Conservation (phyloP, 1,140 invertebrate genomes). For the Carposina sasakii region DNA sequence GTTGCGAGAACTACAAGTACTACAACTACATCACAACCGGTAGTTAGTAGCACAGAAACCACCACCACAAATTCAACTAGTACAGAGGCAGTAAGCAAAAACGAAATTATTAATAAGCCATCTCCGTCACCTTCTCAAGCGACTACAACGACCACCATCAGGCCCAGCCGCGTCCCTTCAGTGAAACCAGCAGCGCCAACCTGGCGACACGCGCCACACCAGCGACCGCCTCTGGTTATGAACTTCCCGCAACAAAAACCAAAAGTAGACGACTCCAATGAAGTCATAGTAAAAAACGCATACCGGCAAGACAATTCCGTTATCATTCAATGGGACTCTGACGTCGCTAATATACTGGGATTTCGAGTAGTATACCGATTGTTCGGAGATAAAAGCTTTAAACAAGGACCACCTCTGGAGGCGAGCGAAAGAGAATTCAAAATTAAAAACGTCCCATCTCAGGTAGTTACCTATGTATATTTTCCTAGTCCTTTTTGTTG, state of each 20-base stretch:
- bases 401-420: slow-evolving; percentile 89
- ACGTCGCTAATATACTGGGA: slow-evolving; percentile 86
- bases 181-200: slow-evolving; percentile 50
- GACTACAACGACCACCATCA: slow-evolving; percentile 27
- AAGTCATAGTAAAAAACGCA: slow-evolving; percentile 89
- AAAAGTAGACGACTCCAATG: slow-evolving; percentile 77
- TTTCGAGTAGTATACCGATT: slow-evolving; percentile 91
- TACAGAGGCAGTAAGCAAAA: slow-evolving; percentile 36
- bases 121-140: slow-evolving; percentile 34
- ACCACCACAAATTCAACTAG: slow-evolving; percentile 50
- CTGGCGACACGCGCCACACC: slow-evolving; percentile 67
- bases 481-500: not conserved
- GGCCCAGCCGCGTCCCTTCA: slow-evolving; percentile 42
- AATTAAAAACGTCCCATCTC: slow-evolving; percentile 91
- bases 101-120: slow-evolving; percentile 32
- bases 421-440: slow-evolving; percentile 91
- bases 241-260: slow-evolving; percentile 78
- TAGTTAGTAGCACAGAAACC: slow-evolving; percentile 26
- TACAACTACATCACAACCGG: slow-evolving; percentile 38
- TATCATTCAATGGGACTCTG: slow-evolving; percentile 93
- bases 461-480: slow-evolving; percentile 69
- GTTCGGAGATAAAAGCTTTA: slow-evolving; percentile 92
- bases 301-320: slow-evolving; percentile 90
- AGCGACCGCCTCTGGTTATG: slow-evolving; percentile 80
- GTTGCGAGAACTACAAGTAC: slow-evolving; percentile 33